Percentiles rank a stretch among this genome's conserved stretches.
These are phyloP conservation scores for Athalia rosae DNA, from an alignment of 2,888 invertebrate species.

Conservation along the genomic window DNA sequence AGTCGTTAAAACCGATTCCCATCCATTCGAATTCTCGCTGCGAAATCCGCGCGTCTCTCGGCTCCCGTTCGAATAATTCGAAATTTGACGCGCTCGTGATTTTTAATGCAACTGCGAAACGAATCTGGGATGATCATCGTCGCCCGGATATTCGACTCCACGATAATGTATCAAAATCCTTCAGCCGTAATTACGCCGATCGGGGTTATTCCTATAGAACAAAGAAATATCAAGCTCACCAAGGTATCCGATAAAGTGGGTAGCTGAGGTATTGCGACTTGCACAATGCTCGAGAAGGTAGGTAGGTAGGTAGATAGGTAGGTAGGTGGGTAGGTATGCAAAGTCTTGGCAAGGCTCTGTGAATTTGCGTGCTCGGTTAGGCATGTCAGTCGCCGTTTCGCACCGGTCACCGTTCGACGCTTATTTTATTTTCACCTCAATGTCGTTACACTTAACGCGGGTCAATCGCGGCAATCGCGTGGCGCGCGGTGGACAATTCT, in stretches of 20 bases:
- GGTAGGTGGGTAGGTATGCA: slow-evolving; percentile 39
- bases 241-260: slow-evolving; percentile 56
- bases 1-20: too few relatives aligned
- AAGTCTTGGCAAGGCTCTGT: not conserved
- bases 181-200: not conserved
- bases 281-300: slow-evolving; percentile 42
- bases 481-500: not conserved
- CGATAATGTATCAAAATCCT: too few relatives aligned
- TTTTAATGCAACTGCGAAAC: too few relatives aligned
- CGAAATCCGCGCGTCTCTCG: too few relatives aligned
- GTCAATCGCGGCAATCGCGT: not conserved
- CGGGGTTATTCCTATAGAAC: slow-evolving; percentile 10
- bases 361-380: slow-evolving; percentile 44
- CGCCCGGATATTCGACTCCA: too few relatives aligned
- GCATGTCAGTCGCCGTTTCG: slow-evolving; percentile 51
- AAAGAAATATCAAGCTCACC: slow-evolving; percentile 26
- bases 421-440: slow-evolving; percentile 37
- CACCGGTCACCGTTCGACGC: slow-evolving; percentile 62
- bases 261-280: slow-evolving; percentile 48
- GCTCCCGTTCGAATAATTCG: too few relatives aligned
- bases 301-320: slow-evolving; percentile 47
- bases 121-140: too few relatives aligned
- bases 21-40: too few relatives aligned
- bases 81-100: too few relatives aligned
- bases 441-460: not conserved